Percentiles rank a stretch among this genome's conserved stretches.
Evolutionary conservation across 2,797 vertebrate species (phyloP).

Genomic region (Phoeniculus purpureus): DNA sequence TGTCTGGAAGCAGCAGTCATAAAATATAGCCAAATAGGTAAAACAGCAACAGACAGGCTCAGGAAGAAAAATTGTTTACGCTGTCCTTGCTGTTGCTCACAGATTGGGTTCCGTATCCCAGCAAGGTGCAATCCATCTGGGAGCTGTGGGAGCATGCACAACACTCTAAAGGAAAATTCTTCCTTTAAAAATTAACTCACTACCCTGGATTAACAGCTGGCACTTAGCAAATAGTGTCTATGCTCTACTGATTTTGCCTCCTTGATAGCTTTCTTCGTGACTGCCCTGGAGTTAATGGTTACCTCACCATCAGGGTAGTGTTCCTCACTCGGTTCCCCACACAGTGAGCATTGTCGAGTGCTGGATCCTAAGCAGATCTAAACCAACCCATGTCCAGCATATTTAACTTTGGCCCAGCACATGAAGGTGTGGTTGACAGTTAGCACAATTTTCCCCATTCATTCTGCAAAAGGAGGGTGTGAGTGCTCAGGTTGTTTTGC

Average conservation of each 20-base stretch:
- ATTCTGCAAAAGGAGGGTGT: neutral
- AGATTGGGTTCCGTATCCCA: neutral
- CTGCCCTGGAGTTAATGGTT: conserved; percentile 36
- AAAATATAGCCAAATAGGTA: neutral
- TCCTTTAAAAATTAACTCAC: conserved; percentile 24
- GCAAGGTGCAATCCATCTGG: neutral
- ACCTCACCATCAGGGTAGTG: neutral
- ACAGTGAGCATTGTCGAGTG: neutral
- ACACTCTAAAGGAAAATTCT: neutral
- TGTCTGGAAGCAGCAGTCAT: neutral
- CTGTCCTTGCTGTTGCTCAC: fast-evolving
- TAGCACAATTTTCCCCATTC: neutral
- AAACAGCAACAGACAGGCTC: neutral
- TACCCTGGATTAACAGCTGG: neutral
- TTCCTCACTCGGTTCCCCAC: neutral
- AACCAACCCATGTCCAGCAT: neutral
- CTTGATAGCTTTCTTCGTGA: neutral
- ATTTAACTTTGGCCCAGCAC: neutral
- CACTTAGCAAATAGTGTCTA: neutral
- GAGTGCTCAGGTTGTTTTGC: too few relatives aligned
- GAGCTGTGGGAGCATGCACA: neutral
- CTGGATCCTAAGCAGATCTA: neutral
- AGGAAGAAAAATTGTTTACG: neutral
- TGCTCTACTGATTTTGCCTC: conserved; percentile 16
- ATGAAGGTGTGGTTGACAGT: neutral